phyloP scores from a whole-genome alignment of 37 sponge, comb jelly and placozoan species.

The Chondrilla cf. caribensis region DNA sequence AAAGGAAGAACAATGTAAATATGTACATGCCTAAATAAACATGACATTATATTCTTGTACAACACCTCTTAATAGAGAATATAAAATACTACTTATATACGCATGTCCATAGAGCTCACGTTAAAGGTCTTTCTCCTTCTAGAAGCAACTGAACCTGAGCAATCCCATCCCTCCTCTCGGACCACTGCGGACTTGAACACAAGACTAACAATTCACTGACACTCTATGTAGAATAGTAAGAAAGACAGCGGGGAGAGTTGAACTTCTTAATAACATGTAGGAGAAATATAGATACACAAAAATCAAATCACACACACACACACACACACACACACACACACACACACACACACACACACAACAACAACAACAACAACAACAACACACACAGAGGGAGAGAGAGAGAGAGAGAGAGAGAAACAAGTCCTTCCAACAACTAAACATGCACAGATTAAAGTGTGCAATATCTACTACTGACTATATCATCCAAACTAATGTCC shows the following conservation, averaged over 20 bases:
- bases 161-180: constrained; percentile 73
- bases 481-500: constrained; percentile 16
- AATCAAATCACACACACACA: background rate
- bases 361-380: background rate
- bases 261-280: background rate
- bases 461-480: background rate
- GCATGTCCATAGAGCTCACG: constrained; percentile 48
- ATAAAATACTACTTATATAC: no score
- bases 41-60: no score
- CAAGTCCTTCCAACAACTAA: no score
- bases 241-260: background rate
- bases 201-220: constrained; percentile 57
- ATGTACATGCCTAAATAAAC: no score
- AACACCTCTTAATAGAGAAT: no score
- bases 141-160: constrained; percentile 70
- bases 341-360: background rate
- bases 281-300: no score
- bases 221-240: constrained; percentile 34
- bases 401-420: no score
- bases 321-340: background rate
- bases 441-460: background rate
- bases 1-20: no score
- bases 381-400: background rate
- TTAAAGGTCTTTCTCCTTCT: constrained; percentile 48
- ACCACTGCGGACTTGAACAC: constrained; percentile 61